Percentiles rank a stretch among this genome's conserved stretches.
phyloP scores from a whole-genome alignment of 1,140 invertebrate species.

The Nylanderia fulva region DNA sequence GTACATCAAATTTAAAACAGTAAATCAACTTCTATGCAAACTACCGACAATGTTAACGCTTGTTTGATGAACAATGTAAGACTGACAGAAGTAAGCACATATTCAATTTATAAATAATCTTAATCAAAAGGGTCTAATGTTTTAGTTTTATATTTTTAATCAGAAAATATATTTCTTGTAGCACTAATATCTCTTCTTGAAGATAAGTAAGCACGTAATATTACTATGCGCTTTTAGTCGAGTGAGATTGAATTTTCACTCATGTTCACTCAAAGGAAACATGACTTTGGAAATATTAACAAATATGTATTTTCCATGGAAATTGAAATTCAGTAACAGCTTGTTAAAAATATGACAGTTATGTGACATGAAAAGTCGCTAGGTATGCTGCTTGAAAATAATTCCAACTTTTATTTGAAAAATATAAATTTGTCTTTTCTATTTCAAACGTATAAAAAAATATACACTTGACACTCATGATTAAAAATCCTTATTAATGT shows the following conservation, averaged over 20 bases:
- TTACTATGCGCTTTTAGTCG: not conserved
- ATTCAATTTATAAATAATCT: not conserved
- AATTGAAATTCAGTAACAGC: not conserved
- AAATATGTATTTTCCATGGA: not conserved
- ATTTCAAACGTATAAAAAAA: not conserved
- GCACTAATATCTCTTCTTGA: not conserved
- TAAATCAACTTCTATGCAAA: no score
- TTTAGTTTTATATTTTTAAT: not conserved
- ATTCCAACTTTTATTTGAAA: not conserved
- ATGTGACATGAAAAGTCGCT: not conserved
- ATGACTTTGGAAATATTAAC: not conserved
- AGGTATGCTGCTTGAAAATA: not conserved
- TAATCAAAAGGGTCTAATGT: not conserved
- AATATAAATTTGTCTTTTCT: not conserved
- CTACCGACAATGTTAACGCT: no score
- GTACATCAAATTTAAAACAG: no score
- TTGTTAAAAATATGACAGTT: not conserved
- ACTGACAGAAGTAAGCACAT: no score
- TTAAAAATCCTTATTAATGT: not conserved
- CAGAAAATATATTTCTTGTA: not conserved
- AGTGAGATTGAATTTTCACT: not conserved
- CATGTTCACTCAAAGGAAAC: not conserved
- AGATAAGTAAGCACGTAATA: not conserved
- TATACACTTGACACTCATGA: not conserved
- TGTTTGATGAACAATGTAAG: no score